A percentile compares a stretch with the other conserved stretches of the same genome.
Conservation (phyloP, 2,113 vertebrate species). For the Prolemur simus region DNA sequence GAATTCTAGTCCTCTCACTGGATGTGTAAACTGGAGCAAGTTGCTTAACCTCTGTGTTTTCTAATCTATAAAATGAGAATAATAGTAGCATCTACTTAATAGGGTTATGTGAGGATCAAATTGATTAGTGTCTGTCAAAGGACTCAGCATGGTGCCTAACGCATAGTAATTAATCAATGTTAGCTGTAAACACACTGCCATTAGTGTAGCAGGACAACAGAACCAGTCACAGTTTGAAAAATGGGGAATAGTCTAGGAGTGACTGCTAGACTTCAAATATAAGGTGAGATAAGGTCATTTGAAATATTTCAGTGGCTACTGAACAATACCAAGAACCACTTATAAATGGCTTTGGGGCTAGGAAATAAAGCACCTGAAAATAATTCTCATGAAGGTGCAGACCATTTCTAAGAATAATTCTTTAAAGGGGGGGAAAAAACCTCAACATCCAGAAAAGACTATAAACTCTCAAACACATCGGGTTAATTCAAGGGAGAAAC, state of each 20-base stretch:
- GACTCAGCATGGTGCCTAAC: neutral
- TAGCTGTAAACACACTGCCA: neutral
- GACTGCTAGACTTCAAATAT: neutral
- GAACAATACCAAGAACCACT: neutral
- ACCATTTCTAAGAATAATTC: neutral
- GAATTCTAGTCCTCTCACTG: neutral
- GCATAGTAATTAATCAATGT: conserved; percentile 15
- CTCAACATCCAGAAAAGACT: neutral
- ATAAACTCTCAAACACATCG: neutral
- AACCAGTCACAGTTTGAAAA: neutral
- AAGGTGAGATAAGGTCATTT: neutral
- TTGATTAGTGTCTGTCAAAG: conserved; percentile 56
- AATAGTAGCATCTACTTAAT: neutral
- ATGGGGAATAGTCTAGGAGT: neutral
- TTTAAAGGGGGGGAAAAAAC: neutral
- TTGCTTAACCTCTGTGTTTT: conserved; percentile 41
- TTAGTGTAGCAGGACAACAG: neutral
- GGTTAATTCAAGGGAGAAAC: neutral
- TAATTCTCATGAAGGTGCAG: neutral
- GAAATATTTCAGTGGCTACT: neutral
- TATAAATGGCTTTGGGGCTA: neutral
- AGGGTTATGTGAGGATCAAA: conserved; percentile 26
- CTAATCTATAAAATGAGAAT: conserved; percentile 32
- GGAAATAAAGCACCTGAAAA: neutral
- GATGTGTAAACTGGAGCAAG: neutral